These are phyloP conservation scores for Threskiornis aethiopicus DNA, from an alignment of 2,797 vertebrate species.

Conservation along the genomic window DNA sequence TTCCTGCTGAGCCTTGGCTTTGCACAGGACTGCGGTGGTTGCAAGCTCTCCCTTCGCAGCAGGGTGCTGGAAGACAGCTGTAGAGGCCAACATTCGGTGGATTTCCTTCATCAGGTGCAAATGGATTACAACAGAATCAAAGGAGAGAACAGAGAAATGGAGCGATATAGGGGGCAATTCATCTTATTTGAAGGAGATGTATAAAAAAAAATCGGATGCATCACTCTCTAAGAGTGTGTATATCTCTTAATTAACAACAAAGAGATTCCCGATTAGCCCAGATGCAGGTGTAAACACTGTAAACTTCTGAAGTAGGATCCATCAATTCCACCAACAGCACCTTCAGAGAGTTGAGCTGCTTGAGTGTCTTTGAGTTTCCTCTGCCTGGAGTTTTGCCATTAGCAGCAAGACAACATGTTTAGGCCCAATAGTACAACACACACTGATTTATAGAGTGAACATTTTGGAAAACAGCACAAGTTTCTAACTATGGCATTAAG, in stretches of 20 bases:
- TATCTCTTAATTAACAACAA: neutral
- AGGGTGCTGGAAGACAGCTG: neutral
- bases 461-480: neutral
- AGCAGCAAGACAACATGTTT: neutral
- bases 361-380: neutral
- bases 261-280: neutral
- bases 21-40: neutral
- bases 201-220: neutral
- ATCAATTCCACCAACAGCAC: neutral
- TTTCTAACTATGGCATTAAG: neutral
- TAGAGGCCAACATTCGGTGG: neutral
- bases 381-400: neutral
- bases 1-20: neutral
- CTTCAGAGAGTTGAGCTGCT: neutral
- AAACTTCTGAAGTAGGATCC: constrained; percentile 2
- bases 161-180: fast-evolving
- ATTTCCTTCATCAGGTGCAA: neutral
- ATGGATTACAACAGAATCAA: neutral
- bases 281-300: neutral
- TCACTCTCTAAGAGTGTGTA: neutral
- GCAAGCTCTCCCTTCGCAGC: neutral
- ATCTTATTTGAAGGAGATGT: neutral
- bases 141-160: neutral
- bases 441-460: neutral
- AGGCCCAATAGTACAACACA: neutral